Evolutionary conservation across 2,888 invertebrate genomes (phyloP).

Genomic region (Tinea semifulvella): DNA sequence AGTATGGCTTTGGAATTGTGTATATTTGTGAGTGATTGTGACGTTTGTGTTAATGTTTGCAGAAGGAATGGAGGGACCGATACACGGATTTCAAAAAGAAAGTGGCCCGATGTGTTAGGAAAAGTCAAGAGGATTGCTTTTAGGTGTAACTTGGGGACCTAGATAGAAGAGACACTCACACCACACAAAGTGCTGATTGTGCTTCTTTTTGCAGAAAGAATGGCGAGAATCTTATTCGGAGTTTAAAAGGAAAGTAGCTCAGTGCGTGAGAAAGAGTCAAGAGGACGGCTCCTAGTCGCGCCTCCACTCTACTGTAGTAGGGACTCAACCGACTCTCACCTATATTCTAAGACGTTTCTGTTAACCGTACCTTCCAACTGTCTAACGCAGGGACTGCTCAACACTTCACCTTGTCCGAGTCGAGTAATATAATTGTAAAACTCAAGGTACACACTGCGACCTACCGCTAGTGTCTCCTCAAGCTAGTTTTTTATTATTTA

Average conservation of each 20-base stretch:
- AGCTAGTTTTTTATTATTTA: no score
- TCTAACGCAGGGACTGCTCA: no score
- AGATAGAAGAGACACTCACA: slow-evolving; percentile 19
- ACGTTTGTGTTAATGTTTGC: slow-evolving; percentile 36
- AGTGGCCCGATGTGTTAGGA: slow-evolving; percentile 97
- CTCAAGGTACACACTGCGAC: no score
- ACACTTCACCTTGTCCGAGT: no score
- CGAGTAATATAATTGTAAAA: no score
- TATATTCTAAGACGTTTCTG: slow-evolving; percentile 59
- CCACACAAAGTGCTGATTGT: slow-evolving; percentile 28
- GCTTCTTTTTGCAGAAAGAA: slow-evolving; percentile 86
- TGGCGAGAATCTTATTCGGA: slow-evolving; percentile 97
- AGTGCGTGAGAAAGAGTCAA: slow-evolving; percentile 98
- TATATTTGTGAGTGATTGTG: neutral
- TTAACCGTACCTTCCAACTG: no score
- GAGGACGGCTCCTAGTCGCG: slow-evolving; percentile 92
- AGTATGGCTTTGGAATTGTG: neutral
- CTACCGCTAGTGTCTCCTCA: no score
- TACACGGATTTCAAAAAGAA: slow-evolving; percentile 97
- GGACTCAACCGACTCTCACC: slow-evolving; percentile 66
- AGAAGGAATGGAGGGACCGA: slow-evolving; percentile 99
- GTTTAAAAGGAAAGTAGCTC: slow-evolving; percentile 97
- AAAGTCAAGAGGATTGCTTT: slow-evolving; percentile 98
- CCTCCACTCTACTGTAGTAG: slow-evolving; percentile 57
- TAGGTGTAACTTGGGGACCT: slow-evolving; percentile 59